Base-by-base conservation (phyloP, 2,888 invertebrate species). In the Cenopis cana region DNA sequence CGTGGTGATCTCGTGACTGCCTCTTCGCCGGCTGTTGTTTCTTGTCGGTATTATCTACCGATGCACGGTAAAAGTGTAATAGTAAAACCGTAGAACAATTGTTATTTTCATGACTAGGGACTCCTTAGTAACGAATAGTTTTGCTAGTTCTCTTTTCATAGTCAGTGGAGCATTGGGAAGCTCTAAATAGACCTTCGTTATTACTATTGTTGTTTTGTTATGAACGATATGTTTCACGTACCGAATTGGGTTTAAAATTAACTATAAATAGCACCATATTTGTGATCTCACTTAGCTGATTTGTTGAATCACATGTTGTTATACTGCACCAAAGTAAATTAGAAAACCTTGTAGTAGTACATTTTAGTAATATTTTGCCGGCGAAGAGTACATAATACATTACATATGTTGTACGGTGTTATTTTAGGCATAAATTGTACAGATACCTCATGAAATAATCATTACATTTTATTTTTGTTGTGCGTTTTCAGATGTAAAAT, bases 341-440 rank as follows among this genome's bases (percentile, higher is more conserved):
- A 14, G 11, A 36, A 38, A 17, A 24, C 4, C 1, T 5, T 57
- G 14, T 50, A 41, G 14, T 50, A 41, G 12, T 18, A 12, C 54
- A 50, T 36, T 33, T 59, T 50, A 41, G 18, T 41, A 33, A 54
- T 50, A 29, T n/a, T 5, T 57, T 12, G 70, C 64, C 65, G 70
- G 70, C 70, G 65, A 65, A 65, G 24, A 52, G 24, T 18, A 49
- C 56, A 54, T 59, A 54, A 52, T 65, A 46, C 46, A 46, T 46
- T 46, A 46, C 46, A n/a, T 54, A 70, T 65, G 52, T 59, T 65
- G 65, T 65, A 65, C 33, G 65, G 33, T 59, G 36, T 60, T 54
- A 38, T 57, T 69, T 46, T 66, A 54, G 41, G 59, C 65, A 66
- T 66, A 54, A 9, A 65, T 36, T 65, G 59, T 69, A 64, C 70